These are phyloP conservation scores for Nematostella vectensis DNA, from an alignment of 92 coral and sea anemone species.

Conservation along the genomic window DNA sequence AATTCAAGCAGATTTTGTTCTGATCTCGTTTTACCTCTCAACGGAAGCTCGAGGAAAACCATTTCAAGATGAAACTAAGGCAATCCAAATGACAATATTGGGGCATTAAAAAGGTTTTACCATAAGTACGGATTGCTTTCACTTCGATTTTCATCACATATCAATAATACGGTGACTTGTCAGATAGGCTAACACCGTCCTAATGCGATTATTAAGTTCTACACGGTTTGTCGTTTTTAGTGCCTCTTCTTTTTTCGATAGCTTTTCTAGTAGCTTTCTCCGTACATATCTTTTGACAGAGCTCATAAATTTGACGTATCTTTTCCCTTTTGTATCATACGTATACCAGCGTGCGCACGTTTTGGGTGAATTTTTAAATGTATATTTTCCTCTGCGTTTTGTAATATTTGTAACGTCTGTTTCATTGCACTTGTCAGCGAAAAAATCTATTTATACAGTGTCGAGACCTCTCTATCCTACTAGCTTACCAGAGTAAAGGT, in stretches of 20 bases:
- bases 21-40: constrained; percentile 79
- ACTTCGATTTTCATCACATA: constrained; percentile 60
- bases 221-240: constrained; percentile 29
- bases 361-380: not conserved
- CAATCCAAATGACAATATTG: constrained; percentile 83
- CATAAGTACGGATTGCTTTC: constrained; percentile 80
- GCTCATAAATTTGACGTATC: too few species aligned
- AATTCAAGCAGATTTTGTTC: constrained; percentile 71
- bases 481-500: not conserved
- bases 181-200: constrained; percentile 52
- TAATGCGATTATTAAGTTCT: constrained; percentile 53
- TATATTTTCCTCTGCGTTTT: not conserved
- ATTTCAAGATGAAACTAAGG: constrained; percentile 46
- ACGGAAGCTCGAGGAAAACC: constrained; percentile 71
- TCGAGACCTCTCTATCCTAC: too few species aligned
- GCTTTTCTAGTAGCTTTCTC: constrained; percentile 12
- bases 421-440: constrained; percentile 7
- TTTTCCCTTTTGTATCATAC: too few species aligned
- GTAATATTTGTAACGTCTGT: not conserved
- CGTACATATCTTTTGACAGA: not conserved
- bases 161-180: constrained; percentile 67
- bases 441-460: constrained; percentile 1
- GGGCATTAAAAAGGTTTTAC: constrained; percentile 74
- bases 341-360: too few species aligned
- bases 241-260: constrained; percentile 14